These are phyloP conservation scores for Polyommatus iphigenia DNA, from an alignment of 2,888 invertebrate genomes.

Conservation along the genomic window DNA sequence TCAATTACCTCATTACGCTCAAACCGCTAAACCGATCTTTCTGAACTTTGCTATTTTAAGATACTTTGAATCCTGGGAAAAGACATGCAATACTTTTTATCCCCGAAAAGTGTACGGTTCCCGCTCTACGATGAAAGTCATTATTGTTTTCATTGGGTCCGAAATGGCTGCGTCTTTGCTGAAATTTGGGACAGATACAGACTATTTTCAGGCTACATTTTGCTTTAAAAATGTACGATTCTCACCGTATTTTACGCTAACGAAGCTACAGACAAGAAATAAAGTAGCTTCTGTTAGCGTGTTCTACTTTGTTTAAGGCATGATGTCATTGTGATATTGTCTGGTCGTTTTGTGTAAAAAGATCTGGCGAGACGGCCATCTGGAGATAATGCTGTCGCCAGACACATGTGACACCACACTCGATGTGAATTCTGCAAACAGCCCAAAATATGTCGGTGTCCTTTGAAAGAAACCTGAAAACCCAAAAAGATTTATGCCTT, in stretches of 20 bases:
- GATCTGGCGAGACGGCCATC: slow-evolving; percentile 14
- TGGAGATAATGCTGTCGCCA: slow-evolving; percentile 7
- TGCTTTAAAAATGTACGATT: background rate
- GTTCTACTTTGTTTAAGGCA: background rate
- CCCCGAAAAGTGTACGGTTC: too few species aligned
- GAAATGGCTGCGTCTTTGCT: too few species aligned
- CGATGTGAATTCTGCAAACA: background rate
- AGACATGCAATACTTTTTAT: too few species aligned
- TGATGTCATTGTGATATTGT: slow-evolving; percentile 19
- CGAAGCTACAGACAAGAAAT: background rate
- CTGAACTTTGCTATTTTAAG: too few species aligned
- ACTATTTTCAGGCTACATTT: too few species aligned
- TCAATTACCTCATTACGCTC: too few species aligned
- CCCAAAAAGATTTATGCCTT: too few species aligned
- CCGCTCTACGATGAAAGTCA: too few species aligned
- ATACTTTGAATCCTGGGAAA: too few species aligned
- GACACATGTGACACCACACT: background rate
- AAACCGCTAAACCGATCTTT: too few species aligned
- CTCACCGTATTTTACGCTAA: background rate
- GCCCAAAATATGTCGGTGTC: background rate
- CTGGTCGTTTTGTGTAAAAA: slow-evolving; percentile 19
- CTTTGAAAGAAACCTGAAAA: background rate
- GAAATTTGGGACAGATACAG: too few species aligned
- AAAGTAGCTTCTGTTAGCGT: background rate
- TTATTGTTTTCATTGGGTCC: too few species aligned